A percentile compares a stretch with the other conserved stretches of the same genome.
Conservation (phyloP, 2,113 vertebrate genomes). For the Telmatochromis sp. region DNA sequence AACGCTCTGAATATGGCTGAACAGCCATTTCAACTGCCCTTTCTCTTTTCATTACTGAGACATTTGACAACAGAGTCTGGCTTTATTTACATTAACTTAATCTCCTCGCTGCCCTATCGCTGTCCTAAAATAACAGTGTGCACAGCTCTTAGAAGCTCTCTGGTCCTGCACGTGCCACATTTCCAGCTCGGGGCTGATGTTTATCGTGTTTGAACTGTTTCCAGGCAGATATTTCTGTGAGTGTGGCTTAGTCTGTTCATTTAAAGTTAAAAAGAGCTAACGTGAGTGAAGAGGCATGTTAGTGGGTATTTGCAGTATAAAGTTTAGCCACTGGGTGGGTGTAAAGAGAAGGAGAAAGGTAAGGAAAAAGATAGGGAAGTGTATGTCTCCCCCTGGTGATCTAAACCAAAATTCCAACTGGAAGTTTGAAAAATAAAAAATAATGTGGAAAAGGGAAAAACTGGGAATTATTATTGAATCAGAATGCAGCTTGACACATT, state of each 20-base stretch:
- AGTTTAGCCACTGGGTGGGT: slow-evolving; percentile 29
- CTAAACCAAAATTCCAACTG: neutral
- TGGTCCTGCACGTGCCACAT: neutral
- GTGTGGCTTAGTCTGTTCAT: neutral
- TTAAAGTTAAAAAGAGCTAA: neutral
- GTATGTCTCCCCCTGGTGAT: slow-evolving; percentile 37
- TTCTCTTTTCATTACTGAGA: neutral
- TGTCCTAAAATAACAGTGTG: neutral
- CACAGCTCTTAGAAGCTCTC: neutral
- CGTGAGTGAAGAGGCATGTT: neutral
- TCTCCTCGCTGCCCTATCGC: neutral
- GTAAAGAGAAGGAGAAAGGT: neutral
- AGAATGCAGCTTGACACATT: neutral
- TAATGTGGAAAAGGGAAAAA: neutral
- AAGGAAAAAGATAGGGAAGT: neutral
- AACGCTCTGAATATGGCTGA: neutral
- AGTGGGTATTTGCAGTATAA: neutral
- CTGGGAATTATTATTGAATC: neutral
- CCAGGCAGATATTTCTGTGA: neutral
- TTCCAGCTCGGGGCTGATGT: neutral
- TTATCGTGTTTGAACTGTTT: neutral
- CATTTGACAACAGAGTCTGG: neutral
- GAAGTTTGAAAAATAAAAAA: neutral
- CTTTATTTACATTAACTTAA: neutral
- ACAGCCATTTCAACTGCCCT: neutral